These are phyloP conservation scores for Battus philenor DNA, from an alignment of 1,140 invertebrate species.

Conservation along the genomic window DNA sequence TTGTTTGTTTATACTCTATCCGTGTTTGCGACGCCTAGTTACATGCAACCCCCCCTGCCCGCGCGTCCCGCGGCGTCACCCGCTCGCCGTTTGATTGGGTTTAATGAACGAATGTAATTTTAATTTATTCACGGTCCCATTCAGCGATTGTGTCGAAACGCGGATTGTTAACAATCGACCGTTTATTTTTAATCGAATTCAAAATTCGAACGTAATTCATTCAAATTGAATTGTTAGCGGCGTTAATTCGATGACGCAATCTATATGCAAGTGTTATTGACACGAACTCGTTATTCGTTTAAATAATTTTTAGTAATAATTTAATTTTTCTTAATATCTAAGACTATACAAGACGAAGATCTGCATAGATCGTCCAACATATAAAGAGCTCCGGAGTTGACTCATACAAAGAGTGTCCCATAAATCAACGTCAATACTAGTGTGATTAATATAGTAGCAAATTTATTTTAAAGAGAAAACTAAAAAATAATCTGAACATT, in stretches of 20 bases:
- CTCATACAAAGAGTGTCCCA: too few relatives aligned
- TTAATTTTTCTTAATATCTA: too few relatives aligned
- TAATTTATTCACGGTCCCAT: slow-evolving; percentile 24
- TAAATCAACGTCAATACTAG: too few relatives aligned
- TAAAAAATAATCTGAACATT: too few relatives aligned
- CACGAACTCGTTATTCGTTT: too few relatives aligned
- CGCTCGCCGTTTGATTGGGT: slow-evolving; percentile 23
- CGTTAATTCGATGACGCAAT: neutral
- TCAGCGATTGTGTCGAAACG: slow-evolving; percentile 5
- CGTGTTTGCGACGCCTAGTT: slow-evolving; percentile 45
- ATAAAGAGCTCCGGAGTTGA: too few relatives aligned
- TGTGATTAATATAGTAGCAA: too few relatives aligned
- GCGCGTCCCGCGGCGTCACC: slow-evolving; percentile 23
- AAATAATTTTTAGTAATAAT: too few relatives aligned
- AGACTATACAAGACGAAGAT: too few relatives aligned
- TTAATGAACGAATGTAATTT: slow-evolving; percentile 21
- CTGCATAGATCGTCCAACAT: too few relatives aligned
- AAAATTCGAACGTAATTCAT: slow-evolving; percentile 2
- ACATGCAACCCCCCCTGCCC: slow-evolving; percentile 22
- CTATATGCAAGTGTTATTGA: too few relatives aligned
- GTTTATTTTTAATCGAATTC: slow-evolving; percentile 14
- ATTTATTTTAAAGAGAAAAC: too few relatives aligned
- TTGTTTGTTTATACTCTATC: slow-evolving; percentile 34
- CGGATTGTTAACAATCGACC: slow-evolving; percentile 8
- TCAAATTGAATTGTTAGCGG: slow-evolving; percentile 11